These are phyloP conservation scores for Gambusia holbrooki DNA, from an alignment of 2,113 vertebrate genomes.

Conservation along the genomic window DNA sequence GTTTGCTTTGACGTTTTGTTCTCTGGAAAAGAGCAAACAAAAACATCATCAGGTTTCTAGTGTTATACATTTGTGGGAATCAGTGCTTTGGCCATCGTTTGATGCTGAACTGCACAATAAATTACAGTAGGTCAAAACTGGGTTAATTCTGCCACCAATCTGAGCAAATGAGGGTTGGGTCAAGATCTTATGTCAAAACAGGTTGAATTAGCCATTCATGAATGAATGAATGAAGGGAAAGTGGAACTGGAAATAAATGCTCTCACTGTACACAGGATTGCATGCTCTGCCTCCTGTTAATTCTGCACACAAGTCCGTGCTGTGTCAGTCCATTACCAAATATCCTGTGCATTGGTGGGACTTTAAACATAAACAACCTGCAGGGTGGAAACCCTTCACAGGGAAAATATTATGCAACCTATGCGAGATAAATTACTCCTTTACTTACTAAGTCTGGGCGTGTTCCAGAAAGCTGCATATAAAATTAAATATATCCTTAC, in stretches of 20 bases:
- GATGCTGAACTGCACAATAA: neutral
- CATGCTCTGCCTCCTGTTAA: constrained; percentile 53
- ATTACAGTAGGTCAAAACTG: neutral
- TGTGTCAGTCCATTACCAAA: constrained; percentile 78
- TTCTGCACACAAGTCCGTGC: constrained; percentile 66
- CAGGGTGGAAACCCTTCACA: constrained; percentile 24
- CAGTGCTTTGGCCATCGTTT: neutral
- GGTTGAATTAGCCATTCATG: constrained; percentile 81
- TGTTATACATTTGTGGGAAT: neutral
- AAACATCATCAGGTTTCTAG: neutral
- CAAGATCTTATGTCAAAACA: constrained; percentile 57
- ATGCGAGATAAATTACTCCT: neutral
- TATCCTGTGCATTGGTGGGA: constrained; percentile 51
- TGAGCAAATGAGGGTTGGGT: constrained; percentile 36
- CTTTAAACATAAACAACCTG: constrained; percentile 45
- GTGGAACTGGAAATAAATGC: constrained; percentile 73
- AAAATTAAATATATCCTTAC: constrained; percentile 52
- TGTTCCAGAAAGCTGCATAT: constrained; percentile 2
- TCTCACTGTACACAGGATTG: constrained; percentile 64
- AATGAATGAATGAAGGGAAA: constrained; percentile 63
- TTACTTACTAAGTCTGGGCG: neutral
- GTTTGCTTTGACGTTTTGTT: constrained; percentile 73
- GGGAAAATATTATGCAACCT: neutral
- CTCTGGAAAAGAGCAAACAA: constrained; percentile 74
- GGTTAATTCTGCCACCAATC: constrained; percentile 28